Evolutionary conservation across 53 echinoderm and acorn worm species (phyloP), one percentile per base, ranked within the genome.

Genomic region (Temnopleurus reevesii): DNA sequence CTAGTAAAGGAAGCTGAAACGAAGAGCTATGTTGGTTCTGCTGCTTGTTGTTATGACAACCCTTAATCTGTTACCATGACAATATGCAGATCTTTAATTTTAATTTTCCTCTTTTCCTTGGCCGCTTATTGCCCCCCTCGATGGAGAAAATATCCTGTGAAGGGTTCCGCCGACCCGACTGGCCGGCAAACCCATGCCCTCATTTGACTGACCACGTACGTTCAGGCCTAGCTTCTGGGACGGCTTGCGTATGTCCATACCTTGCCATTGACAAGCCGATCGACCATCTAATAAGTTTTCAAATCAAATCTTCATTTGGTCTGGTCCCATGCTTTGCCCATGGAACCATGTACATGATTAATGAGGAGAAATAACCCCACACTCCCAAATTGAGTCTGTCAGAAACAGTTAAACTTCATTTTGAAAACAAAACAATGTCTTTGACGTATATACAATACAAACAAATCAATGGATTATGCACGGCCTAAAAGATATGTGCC

Each of bases 51-150:
- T 49, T 43, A 43, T 43, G 61, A 28, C 85, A 23, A 85, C 85
- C 59, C 45, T 25, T 85, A 59, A 85, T 59, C 44, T 58, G 85
- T 85, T 85, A 45, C 85, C 85, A 85, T 45, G 46, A 18, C 25
- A 60, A 85, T 85, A 85, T 85, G 85, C 46, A 85, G 61, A 85
- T 85, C 85, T 60, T 82, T 85, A 85, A 85, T 85, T 85, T 85
- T 60, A 85, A 85, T 85, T 85, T 85, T 85, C 85, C 85, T 59
- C 46, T 61, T 45, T 85, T 51, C 60, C 85, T 58, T 59, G 85
- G 44, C 45, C 85, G 61, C 41, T 60, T 59, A 46, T 59, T 85
- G 85, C 85, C 85, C 85, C n/a, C 33, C 25, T 18, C 82, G 82
- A 77, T 82, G 83, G 59, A 58, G 25, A 85, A 44, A 49, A 60